Conservation (phyloP, 2,113 vertebrate genomes). For the Grantiella picta region DNA sequence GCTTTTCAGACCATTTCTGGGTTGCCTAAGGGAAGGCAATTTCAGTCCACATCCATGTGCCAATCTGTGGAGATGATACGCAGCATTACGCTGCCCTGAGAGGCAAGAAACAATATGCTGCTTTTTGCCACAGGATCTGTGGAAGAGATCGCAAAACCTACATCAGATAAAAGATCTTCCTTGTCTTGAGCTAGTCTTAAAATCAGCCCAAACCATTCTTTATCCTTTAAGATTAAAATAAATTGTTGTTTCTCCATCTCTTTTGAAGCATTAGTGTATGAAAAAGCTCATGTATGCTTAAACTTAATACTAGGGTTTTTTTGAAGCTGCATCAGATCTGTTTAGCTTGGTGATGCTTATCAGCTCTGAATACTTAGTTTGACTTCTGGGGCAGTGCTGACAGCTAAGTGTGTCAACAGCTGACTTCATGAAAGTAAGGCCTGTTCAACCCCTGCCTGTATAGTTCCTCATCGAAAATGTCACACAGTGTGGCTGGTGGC, state of each 20-base stretch:
- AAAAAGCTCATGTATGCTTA: neutral
- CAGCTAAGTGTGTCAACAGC: neutral
- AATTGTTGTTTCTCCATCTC: neutral
- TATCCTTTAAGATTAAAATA: neutral
- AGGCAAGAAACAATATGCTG: neutral
- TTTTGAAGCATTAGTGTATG: neutral
- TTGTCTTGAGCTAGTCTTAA: neutral
- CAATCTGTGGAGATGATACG: neutral
- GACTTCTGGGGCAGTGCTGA: neutral
- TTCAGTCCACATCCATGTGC: fast-evolving
- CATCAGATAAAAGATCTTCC: neutral
- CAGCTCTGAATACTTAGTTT: neutral
- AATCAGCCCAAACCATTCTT: neutral
- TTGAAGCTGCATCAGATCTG: neutral
- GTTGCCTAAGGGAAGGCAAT: neutral
- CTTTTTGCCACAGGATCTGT: neutral
- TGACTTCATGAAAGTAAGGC: neutral
- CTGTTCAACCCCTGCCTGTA: neutral
- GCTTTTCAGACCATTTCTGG: neutral
- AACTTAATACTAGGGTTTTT: neutral
- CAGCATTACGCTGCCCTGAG: neutral
- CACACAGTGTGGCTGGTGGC: neutral
- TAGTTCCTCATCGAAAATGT: neutral
- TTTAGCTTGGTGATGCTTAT: neutral
- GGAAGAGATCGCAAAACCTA: neutral